Percentiles rank a stretch among this genome's conserved stretches.
Conservation (phyloP, 2,888 invertebrate species). For the Hydroisotoma schaefferi region DNA sequence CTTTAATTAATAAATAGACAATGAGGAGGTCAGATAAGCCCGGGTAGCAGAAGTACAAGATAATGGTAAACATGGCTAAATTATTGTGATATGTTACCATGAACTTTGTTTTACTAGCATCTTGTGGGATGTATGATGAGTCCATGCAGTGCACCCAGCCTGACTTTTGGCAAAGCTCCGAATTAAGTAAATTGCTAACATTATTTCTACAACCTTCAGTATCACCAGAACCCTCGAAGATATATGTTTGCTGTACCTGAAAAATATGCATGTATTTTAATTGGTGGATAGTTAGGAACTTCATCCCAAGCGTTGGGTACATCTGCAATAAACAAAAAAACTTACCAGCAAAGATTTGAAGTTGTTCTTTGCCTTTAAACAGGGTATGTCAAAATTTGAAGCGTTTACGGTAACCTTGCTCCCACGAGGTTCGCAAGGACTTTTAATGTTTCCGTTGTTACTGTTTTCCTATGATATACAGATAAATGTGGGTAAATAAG, state of each 20-base stretch:
- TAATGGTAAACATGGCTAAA: not conserved
- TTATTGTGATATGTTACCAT: not conserved
- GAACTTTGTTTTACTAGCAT: conserved; percentile 10
- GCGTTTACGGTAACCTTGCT: not conserved
- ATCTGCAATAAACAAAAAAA: conserved; percentile 1
- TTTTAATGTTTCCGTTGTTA: conserved; percentile 21
- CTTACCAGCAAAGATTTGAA: not conserved
- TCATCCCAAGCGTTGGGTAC: not conserved
- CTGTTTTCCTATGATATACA: not conserved
- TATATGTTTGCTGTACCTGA: conserved; percentile 23
- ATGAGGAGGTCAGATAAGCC: not conserved
- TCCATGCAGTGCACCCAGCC: conserved; percentile 47
- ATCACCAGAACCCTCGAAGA: conserved; percentile 46
- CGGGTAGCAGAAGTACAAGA: not conserved
- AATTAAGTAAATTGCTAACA: conserved; percentile 36
- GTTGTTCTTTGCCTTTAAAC: conserved; percentile 8
- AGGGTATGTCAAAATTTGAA: conserved; percentile 21
- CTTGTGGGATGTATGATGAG: conserved; percentile 20
- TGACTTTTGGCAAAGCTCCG: conserved; percentile 34
- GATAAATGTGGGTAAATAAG: too few relatives aligned
- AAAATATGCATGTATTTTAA: conserved; percentile 9
- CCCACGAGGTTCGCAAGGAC: conserved; percentile 45
- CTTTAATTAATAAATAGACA: conserved; percentile 49
- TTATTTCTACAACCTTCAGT: conserved; percentile 33
- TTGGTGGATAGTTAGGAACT: not conserved